Percentiles rank a stretch among this genome's conserved stretches.
phyloP scores from a whole-genome alignment of 2,888 invertebrate genomes.

The Ectobius pallidus region DNA sequence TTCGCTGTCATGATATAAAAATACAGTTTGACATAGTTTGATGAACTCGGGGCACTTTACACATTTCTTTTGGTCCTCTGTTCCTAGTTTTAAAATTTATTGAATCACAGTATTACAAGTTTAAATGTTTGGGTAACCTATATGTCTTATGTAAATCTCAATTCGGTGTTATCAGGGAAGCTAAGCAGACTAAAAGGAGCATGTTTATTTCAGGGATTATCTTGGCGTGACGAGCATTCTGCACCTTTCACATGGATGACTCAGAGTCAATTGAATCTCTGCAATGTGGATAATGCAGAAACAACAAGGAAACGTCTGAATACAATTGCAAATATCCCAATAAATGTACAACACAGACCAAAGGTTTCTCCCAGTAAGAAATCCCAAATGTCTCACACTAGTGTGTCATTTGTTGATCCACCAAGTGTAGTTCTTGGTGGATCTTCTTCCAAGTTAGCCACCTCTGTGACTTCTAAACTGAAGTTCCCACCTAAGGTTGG shows the following conservation, averaged over 20 bases:
- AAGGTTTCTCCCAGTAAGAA: slow-evolving; percentile 2
- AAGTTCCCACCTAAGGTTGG: slow-evolving; percentile 27
- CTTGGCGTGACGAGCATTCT: slow-evolving; percentile 81
- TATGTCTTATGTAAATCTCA: no score
- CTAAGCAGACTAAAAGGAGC: no score
- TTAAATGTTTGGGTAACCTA: no score
- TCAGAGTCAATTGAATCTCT: slow-evolving; percentile 76
- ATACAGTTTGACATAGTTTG: no score
- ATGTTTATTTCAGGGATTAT: slow-evolving; percentile 45
- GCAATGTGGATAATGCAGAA: slow-evolving; percentile 6
- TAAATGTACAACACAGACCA: not conserved
- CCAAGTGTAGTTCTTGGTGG: slow-evolving; percentile 44
- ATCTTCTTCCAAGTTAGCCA: slow-evolving; percentile 37
- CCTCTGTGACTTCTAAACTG: slow-evolving; percentile 19
- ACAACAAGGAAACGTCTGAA: not conserved
- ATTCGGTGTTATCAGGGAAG: no score
- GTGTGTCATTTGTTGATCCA: slow-evolving; percentile 42
- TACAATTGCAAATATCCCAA: not conserved
- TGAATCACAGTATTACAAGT: no score
- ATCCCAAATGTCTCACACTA: not conserved
- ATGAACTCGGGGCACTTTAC: no score
- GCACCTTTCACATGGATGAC: slow-evolving; percentile 87
- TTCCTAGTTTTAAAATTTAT: no score
- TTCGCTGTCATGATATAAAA: no score
- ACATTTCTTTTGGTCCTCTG: no score